phyloP scores from a whole-genome alignment of 2,888 invertebrate species.

The Drosophila pegasa region DNA sequence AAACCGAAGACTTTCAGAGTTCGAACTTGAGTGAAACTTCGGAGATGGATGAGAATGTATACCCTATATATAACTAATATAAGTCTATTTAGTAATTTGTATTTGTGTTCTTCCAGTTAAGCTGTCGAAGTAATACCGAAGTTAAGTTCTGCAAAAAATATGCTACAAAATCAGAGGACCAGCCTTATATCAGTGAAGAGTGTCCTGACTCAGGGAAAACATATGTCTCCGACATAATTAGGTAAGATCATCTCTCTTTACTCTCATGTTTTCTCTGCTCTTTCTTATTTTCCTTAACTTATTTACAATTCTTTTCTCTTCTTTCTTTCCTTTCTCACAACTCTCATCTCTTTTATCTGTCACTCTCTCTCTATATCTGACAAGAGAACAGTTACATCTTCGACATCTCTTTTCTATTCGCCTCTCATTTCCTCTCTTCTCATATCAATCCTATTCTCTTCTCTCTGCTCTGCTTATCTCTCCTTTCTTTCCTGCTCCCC shows the following conservation, averaged over 20 bases:
- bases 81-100: background rate
- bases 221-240: background rate
- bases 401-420: background rate
- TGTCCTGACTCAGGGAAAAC: background rate
- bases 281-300: background rate
- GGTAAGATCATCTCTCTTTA: slow-evolving; percentile 1
- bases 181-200: background rate
- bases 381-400: slow-evolving; percentile 3
- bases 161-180: too few species aligned
- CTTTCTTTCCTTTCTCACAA: background rate
- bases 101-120: background rate
- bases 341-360: background rate
- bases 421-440: background rate
- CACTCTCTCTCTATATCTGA: background rate
- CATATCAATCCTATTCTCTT: background rate
- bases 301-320: background rate
- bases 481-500: background rate
- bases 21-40: background rate
- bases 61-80: background rate
- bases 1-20: background rate
- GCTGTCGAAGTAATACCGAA: too few species aligned
- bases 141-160: too few species aligned
- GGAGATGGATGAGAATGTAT: slow-evolving; percentile 2
- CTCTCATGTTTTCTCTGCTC: too few species aligned
- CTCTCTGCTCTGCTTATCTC: background rate